Conservation (phyloP, 2,888 invertebrate genomes). For the Calliscelio sp. region DNA sequence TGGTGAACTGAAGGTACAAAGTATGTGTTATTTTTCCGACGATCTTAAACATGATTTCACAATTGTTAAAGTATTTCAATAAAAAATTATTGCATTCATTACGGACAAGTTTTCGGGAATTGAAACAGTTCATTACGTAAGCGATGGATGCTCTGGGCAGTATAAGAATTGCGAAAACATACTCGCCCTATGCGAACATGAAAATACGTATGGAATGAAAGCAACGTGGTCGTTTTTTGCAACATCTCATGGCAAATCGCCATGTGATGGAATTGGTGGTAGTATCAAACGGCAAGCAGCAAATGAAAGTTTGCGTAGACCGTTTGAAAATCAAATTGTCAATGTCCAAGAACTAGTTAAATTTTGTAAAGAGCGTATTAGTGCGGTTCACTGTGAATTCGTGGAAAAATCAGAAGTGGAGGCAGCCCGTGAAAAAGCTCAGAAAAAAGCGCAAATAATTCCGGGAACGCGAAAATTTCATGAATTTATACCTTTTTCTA, state of each 20-base stretch:
- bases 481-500: conserved; percentile 14
- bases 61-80: conserved; percentile 20
- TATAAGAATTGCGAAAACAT: conserved; percentile 47
- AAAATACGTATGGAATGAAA: conserved; percentile 4
- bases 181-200: conserved; percentile 21
- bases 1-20: conserved; percentile 20
- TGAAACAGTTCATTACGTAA: conserved; percentile 33
- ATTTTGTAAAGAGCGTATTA: conserved; percentile 16
- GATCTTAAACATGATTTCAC: conserved; percentile 39
- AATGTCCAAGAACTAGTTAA: neutral
- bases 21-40: conserved; percentile 39
- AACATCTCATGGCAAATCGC: conserved; percentile 41
- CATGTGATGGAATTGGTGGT: conserved; percentile 40
- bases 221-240: conserved; percentile 40
- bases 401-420: conserved; percentile 14
- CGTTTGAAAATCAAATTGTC: conserved; percentile 33
- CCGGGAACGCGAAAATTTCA: conserved; percentile 19
- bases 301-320: conserved; percentile 46
- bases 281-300: conserved; percentile 43
- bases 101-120: conserved; percentile 14
- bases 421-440: conserved; percentile 2
- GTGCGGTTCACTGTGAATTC: conserved; percentile 3
- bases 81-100: conserved; percentile 16
- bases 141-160: conserved; percentile 53
- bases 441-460: conserved; percentile 11